Evolutionary conservation across 1,140 invertebrate species (phyloP).

Genomic region (Copidosoma floridanum): DNA sequence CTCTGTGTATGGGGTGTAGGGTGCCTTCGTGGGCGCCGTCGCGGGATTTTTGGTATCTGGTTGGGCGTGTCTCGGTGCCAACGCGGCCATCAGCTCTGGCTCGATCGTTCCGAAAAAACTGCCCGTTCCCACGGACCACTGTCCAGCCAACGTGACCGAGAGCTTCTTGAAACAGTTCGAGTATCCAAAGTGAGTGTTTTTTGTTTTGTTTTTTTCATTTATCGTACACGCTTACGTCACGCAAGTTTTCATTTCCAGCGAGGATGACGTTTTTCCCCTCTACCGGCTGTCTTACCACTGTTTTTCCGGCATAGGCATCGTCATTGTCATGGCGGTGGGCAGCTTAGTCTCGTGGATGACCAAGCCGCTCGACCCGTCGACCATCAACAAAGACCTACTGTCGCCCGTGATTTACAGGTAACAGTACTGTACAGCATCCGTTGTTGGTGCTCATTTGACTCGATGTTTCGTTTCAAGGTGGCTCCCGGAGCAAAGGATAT

Average conservation of each 20-base stretch:
- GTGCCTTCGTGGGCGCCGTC: constrained; percentile 46
- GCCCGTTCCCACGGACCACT: constrained; percentile 39
- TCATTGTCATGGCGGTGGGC: constrained; percentile 66
- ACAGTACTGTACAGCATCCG: no score
- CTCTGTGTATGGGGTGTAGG: no score
- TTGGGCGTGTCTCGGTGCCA: constrained; percentile 48
- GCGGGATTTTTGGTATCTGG: constrained; percentile 44
- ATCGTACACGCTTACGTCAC: neutral
- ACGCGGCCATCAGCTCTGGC: constrained; percentile 41
- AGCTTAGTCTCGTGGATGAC: constrained; percentile 67
- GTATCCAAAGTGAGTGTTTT: constrained; percentile 38
- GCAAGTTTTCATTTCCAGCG: constrained; percentile 33
- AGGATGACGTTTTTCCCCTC: constrained; percentile 63
- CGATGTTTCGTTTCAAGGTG: no score
- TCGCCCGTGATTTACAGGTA: constrained; percentile 62
- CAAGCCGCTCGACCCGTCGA: constrained; percentile 60
- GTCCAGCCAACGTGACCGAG: constrained; percentile 41
- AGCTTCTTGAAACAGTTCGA: constrained; percentile 43
- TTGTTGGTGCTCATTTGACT: no score
- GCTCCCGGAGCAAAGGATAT: constrained; percentile 27
- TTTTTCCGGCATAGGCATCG: constrained; percentile 69
- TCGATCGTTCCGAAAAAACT: constrained; percentile 45
- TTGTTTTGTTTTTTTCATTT: neutral
- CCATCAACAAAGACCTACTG: constrained; percentile 62
- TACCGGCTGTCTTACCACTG: constrained; percentile 75